Evolutionary conservation across 2,888 invertebrate species (phyloP), one percentile per base, ranked within the genome.

Genomic region (Phyllotreta striolata): DNA sequence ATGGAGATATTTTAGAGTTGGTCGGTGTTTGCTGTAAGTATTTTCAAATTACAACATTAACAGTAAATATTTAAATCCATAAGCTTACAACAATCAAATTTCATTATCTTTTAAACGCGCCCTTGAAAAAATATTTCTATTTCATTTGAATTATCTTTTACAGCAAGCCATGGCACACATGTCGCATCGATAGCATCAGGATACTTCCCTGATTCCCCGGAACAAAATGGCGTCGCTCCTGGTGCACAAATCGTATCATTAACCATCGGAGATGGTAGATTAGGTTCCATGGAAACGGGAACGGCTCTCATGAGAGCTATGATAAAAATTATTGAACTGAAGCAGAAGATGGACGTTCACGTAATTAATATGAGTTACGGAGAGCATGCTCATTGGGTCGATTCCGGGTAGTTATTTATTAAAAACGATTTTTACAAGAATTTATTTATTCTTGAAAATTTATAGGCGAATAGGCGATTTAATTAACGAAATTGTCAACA

Each of bases 281-380:
- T 98, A 9, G 92, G 91, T 1, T 90, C 95, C 1, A 98, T 98
- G 98, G 98, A 99, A 85, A 98, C 98, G 0, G 98, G 98, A 10
- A 91, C 96, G 0, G 93, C 95, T 0, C 81, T 99, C 4, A 91
- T 95, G 1, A 84, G 98, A 67, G 97, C 97, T 6, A 96, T 97
- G 85, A 91, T 93, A 72, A 89, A 91, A 80, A 85, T 95, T 40
- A 94, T 94, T 91, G 89, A 91, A 75, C 78, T 90, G 12, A 85
- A 86, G 49, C 84, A 86, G 72, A 70, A 66, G 34, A 83, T 82
- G 73, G 86, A 86, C 73, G 84, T 95, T 55, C 93, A 98, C 78
- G 90, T 98, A 0, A 93, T 98, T 71, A 99, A 99, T 81, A 98
- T 96, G 94, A 98, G 97, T 77, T 99, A 98, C 75, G 98, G 98